These are phyloP conservation scores for Stenchaetothrips biformis DNA, from an alignment of 2,888 invertebrate genomes.

Conservation along the genomic window DNA sequence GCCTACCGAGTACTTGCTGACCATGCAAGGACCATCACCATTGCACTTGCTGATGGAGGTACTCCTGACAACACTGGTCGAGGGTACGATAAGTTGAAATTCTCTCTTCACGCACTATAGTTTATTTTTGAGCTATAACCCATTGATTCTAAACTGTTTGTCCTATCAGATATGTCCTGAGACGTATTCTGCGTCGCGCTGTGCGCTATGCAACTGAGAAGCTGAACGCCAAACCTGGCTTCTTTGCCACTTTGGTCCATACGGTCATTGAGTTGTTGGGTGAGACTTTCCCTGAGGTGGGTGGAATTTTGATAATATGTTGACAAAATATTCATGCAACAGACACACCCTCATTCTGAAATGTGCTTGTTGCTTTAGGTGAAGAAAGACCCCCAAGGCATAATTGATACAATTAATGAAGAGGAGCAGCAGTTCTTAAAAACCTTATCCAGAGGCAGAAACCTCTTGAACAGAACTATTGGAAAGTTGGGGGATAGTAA, in stretches of 20 bases:
- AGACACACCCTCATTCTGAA: background rate
- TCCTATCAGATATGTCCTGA: conserved; percentile 71
- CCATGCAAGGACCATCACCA: conserved; percentile 94
- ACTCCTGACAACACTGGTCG: conserved; percentile 95
- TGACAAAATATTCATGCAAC: background rate
- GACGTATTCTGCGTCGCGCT: conserved; percentile 90
- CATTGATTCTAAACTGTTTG: conserved; percentile 26
- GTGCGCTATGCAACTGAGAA: conserved; percentile 96
- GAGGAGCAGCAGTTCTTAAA: conserved; percentile 97
- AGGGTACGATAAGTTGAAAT: conserved; percentile 54
- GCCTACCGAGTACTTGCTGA: conserved; percentile 98
- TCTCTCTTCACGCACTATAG: background rate
- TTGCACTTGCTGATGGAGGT: conserved; percentile 95
- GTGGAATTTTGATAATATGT: background rate
- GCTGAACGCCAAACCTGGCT: conserved; percentile 89
- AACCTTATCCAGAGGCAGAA: conserved; percentile 84
- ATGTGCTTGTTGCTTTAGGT: conserved; percentile 47
- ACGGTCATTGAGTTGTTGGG: conserved; percentile 81
- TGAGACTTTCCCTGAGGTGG: conserved; percentile 57
- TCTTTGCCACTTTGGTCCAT: conserved; percentile 84
- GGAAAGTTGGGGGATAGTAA: conserved; percentile 66
- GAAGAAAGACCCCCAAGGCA: conserved; percentile 82
- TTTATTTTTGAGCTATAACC: background rate
- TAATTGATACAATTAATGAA: conserved; percentile 93
- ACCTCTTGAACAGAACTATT: conserved; percentile 85